A percentile compares a stretch with the other conserved stretches of the same genome.
phyloP scores from a whole-genome alignment of 2,113 vertebrate species.

The Neogobius melanostomus region DNA sequence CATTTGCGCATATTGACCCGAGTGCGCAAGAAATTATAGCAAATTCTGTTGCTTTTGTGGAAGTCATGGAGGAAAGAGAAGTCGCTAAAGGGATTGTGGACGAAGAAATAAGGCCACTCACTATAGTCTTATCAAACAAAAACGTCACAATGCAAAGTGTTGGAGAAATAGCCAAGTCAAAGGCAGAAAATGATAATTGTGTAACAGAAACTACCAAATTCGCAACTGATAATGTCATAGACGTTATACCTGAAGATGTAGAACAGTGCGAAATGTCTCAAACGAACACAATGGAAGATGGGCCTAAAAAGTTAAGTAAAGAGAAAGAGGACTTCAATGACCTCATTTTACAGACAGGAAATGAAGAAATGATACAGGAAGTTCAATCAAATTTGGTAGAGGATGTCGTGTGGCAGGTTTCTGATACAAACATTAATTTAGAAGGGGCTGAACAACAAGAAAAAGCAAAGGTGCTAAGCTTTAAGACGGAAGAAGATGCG shows the following conservation, averaged over 20 bases:
- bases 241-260: not conserved
- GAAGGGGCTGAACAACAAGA: not conserved
- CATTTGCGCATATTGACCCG: not conserved
- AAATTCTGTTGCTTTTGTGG: not conserved
- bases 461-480: not conserved
- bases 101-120: not conserved
- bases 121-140: slow-evolving; percentile 9
- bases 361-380: not conserved
- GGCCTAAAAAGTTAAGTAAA: slow-evolving; percentile 46
- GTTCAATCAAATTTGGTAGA: not conserved
- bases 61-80: slow-evolving; percentile 4
- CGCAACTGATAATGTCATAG: not conserved
- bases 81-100: not conserved
- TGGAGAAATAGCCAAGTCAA: not conserved
- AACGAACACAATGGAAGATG: slow-evolving; percentile 5
- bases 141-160: not conserved
- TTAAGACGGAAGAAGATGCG: not conserved
- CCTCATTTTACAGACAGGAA: not conserved
- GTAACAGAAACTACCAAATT: not conserved
- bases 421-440: not conserved
- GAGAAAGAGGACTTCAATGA: slow-evolving; percentile 36
- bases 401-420: not conserved
- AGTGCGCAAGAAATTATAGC: not conserved
- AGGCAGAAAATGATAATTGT: not conserved
- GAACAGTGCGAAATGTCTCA: slow-evolving; percentile 9